Percentiles rank a stretch among this genome's conserved stretches.
phyloP scores from a whole-genome alignment of 2,797 vertebrate species.

The Silurus aristotelis region DNA sequence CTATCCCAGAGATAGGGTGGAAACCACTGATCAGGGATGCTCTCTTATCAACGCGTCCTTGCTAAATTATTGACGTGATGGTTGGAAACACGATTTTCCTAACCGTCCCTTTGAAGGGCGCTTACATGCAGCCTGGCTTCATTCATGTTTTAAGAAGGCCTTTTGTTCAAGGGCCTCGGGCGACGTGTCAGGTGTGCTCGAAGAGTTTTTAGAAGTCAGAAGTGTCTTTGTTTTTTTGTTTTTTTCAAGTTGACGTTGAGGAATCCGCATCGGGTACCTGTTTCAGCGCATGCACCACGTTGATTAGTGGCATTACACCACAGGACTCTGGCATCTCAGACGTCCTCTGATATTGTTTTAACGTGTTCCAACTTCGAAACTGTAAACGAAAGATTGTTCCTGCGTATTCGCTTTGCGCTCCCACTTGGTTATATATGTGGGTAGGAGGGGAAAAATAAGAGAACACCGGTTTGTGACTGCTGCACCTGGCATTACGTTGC shows the following conservation, averaged over 20 bases:
- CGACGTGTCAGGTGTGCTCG: conserved; percentile 70
- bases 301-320: conserved; percentile 34
- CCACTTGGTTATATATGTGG: background rate
- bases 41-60: conserved; percentile 6
- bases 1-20: background rate
- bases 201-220: conserved; percentile 32
- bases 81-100: conserved; percentile 54
- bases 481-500: conserved; percentile 49
- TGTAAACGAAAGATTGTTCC: background rate
- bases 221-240: conserved; percentile 42
- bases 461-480: conserved; percentile 12
- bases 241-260: conserved; percentile 39
- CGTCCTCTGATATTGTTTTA: conserved; percentile 4
- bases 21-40: conserved; percentile 10
- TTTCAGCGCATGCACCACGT: conserved; percentile 28
- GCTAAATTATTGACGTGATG: conserved; percentile 51
- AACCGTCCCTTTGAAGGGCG: conserved; percentile 48
- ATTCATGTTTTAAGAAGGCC: conserved; percentile 77
- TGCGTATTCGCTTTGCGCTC: background rate
- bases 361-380: background rate
- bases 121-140: conserved; percentile 62
- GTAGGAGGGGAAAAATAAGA: background rate
- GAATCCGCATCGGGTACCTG: conserved; percentile 38
- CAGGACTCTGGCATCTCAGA: conserved; percentile 22
- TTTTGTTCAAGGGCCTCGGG: conserved; percentile 70